Base-by-base conservation (phyloP, 2,888 invertebrate species). In the Cheilosia soror region DNA sequence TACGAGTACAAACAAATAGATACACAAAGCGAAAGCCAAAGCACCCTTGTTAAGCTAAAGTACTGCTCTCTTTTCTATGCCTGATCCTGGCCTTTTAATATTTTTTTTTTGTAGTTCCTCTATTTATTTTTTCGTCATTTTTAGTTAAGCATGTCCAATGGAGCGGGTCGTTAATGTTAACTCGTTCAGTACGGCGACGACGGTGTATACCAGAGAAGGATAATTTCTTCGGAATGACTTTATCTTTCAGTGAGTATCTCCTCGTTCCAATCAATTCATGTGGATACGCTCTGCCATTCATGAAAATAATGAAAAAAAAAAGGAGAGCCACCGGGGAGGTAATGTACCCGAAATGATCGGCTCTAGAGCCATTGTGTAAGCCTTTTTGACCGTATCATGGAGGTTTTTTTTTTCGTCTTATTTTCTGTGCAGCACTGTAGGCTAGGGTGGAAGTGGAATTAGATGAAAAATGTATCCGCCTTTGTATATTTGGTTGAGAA, bases 151-250 rank as follows among this genome's bases (percentile, higher is more conserved):
- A 77, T 85, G 81, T 68, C 65, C 76, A 81, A 72, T 85, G 76
- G 81, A 76, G 76, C 71, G 75, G 29, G 71, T 77, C 76, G 66
- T 81, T 77, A 77, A 76, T 77, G 85, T 81, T 85, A 81, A 85
- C 81, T 81, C 81, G 49, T 81, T 81, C 72, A 72, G 62, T 44
- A 62, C 55, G 7, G 5, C 20, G 47, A 55, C 15, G 44, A 37
- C 44, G 5, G 44, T 15, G n/a, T 7, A 51, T 5, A 37, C 27
- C 66, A 60, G 31, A 71, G 60, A 58, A 75, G 75, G 57, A 78
- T 72, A 81, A 85, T 81, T 81, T 85, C 51, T 37, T 31, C 51
- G 27, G 25, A 85, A 85, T 85, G 81, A 81, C 81, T 81, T 76
- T 80, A 80, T 80, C 80, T 76, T 65, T 76, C 63, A 62, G 60